A percentile compares a stretch with the other conserved stretches of the same genome.
phyloP scores from a whole-genome alignment of 2,113 vertebrate species.

The Cephalopterus ornatus region DNA sequence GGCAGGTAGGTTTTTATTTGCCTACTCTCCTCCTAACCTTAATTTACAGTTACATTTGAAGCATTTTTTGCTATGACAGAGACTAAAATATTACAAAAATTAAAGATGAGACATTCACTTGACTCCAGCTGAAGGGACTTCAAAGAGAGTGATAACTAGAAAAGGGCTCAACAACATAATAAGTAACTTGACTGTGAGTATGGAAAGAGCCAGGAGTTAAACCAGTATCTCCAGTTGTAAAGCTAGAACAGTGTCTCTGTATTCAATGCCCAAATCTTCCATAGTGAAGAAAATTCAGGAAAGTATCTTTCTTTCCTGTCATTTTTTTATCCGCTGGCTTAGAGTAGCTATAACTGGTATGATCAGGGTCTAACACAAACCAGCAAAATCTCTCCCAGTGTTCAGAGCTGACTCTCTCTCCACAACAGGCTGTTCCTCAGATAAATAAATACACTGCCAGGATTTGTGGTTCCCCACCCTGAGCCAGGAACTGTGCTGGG shows the following conservation, averaged over 20 bases:
- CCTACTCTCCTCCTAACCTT: background rate
- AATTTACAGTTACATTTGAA: background rate
- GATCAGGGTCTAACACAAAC: background rate
- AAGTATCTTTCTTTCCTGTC: background rate
- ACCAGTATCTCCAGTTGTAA: background rate
- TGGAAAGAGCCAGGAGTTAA: background rate
- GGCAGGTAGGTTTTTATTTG: background rate
- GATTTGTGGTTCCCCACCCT: background rate
- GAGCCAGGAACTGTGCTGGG: background rate
- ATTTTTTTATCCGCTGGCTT: background rate
- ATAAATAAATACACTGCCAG: background rate
- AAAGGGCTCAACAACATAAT: background rate
- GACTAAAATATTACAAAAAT: background rate
- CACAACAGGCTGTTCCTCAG: background rate
- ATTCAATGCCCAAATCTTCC: background rate
- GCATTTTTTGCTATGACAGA: background rate
- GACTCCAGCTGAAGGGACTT: conserved; percentile 7
- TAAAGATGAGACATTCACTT: background rate
- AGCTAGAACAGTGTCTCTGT: background rate
- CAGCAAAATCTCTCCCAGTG: background rate
- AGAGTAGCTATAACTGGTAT: background rate
- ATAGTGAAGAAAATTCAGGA: background rate
- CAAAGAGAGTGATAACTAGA: background rate
- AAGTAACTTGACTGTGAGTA: background rate
- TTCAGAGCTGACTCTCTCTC: background rate